Base-by-base conservation (phyloP, 2,797 vertebrate genomes). In the Paratrypauchen microcephalus region DNA sequence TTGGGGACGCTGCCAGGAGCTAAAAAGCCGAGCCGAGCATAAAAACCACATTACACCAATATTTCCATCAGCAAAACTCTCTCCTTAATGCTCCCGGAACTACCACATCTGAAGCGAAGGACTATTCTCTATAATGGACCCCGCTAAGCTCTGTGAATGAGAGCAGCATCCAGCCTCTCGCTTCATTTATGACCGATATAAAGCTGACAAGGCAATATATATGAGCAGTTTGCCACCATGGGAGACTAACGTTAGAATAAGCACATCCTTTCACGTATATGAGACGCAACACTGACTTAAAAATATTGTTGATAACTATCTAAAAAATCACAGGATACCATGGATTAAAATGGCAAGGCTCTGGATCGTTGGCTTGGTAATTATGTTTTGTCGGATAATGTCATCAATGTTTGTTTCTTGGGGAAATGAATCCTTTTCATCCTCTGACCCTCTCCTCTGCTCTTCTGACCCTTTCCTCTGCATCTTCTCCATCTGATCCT, bases 51-150 rank as follows among this genome's bases (percentile, higher is more conserved):
- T 41, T 41, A 57, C 65, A 68, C 32, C 32, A 59, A 66, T n/a
- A 63, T 15, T 64, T 39, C 26, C 45, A 19, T 41, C 65, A 18
- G 66, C 68, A 65, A n/a, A 65, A 65, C 63, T 50, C 61, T 9
- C n/a, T 11, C 39, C n/a, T 62, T 64, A 64, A 47, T 24, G 61
- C 61, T 41, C 23, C 21, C 7, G 61, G 39, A 47, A 26, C 39
- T 8, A 41, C 39, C 23, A 13, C 41, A 26, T 47, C 41, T 16
- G 39, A 26, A 24, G 61, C 61, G 9, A 26, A 19, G n/a, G 60
- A 45, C 60, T 47, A 24, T 64, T 64, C 23, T 26, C 21, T 18
- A 26, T 64, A 64, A 64, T 64, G 61, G 61, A 47, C 0, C 13
- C 16, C 41, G 21, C 61, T 24, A 24, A 47, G 61, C 61, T 8